Evolutionary conservation across 2,888 invertebrate species (phyloP).

Genomic region (Thereva nobilitata): DNA sequence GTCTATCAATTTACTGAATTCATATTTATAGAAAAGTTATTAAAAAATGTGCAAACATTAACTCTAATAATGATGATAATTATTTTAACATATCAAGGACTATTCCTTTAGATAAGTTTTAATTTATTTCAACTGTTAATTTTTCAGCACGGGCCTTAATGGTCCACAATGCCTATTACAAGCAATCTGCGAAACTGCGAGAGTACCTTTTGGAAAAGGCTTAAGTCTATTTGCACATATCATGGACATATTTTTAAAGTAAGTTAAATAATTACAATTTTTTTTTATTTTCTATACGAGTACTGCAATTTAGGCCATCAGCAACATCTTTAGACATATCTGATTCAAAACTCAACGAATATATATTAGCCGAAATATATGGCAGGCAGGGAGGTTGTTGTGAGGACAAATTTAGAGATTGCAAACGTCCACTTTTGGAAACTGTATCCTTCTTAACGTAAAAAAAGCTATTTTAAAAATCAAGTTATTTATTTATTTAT

Average conservation of each 20-base stretch:
- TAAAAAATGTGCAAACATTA: no score
- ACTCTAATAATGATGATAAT: no score
- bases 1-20: no score
- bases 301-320: constrained; percentile 12
- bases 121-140: no score
- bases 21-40: no score
- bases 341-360: not conserved
- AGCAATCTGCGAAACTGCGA: constrained; percentile 65
- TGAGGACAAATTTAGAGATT: not conserved
- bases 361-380: constrained; percentile 7
- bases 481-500: no score
- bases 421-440: constrained; percentile 11
- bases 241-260: constrained; percentile 67
- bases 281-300: not conserved
- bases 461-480: not conserved
- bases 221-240: constrained; percentile 66
- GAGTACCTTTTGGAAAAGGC: constrained; percentile 59
- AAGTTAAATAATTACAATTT: constrained; percentile 45
- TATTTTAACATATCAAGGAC: no score
- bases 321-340: not conserved
- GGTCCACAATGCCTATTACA: constrained; percentile 64
- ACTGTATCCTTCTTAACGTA: not conserved
- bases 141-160: constrained; percentile 59
- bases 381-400: not conserved
- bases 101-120: no score